A percentile compares a stretch with the other conserved stretches of the same genome.
These are phyloP conservation scores for Caenorhabditis macrosperma DNA, from an alignment of 2,888 invertebrate genomes.

Conservation along the genomic window DNA sequence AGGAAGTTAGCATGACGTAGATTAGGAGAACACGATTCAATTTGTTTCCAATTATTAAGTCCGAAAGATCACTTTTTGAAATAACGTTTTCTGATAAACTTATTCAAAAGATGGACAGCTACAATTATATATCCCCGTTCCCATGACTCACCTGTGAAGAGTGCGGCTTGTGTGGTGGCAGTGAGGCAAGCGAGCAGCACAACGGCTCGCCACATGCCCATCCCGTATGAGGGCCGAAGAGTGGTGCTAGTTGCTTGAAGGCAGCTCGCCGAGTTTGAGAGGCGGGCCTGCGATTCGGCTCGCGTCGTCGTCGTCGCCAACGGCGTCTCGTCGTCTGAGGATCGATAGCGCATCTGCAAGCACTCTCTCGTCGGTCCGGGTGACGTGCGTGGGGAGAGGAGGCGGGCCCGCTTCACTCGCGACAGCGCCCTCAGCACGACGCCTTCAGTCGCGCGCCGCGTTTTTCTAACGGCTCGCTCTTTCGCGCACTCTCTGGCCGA, in stretches of 20 bases:
- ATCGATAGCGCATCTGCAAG: slow-evolving; percentile 50
- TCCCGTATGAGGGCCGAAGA: slow-evolving; percentile 62
- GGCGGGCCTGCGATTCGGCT: slow-evolving; percentile 40
- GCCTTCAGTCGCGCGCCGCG: neutral
- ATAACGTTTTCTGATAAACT: too few relatives aligned
- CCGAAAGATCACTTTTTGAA: too few relatives aligned
- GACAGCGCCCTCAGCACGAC: neutral
- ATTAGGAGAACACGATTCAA: too few relatives aligned
- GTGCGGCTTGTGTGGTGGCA: slow-evolving; percentile 56
- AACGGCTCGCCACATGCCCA: slow-evolving; percentile 64
- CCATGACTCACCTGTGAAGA: slow-evolving; percentile 59
- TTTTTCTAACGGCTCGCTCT: slow-evolving; percentile 24
- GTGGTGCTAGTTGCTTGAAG: slow-evolving; percentile 46
- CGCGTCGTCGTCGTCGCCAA: slow-evolving; percentile 42
- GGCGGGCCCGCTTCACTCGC: slow-evolving; percentile 32
- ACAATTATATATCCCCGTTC: neutral
- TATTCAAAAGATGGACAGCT: too few relatives aligned
- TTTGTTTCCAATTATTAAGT: too few relatives aligned
- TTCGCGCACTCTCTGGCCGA: slow-evolving; percentile 20
- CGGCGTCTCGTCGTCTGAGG: slow-evolving; percentile 36
- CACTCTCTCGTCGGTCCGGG: slow-evolving; percentile 36
- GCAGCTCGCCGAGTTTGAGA: slow-evolving; percentile 48
- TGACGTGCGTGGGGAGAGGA: slow-evolving; percentile 50
- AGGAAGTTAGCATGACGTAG: too few relatives aligned
- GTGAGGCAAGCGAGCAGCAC: slow-evolving; percentile 58